Percentiles rank a stretch among this genome's conserved stretches.
Conservation (phyloP, 2,113 vertebrate genomes). For the Australoheros scitulus region DNA sequence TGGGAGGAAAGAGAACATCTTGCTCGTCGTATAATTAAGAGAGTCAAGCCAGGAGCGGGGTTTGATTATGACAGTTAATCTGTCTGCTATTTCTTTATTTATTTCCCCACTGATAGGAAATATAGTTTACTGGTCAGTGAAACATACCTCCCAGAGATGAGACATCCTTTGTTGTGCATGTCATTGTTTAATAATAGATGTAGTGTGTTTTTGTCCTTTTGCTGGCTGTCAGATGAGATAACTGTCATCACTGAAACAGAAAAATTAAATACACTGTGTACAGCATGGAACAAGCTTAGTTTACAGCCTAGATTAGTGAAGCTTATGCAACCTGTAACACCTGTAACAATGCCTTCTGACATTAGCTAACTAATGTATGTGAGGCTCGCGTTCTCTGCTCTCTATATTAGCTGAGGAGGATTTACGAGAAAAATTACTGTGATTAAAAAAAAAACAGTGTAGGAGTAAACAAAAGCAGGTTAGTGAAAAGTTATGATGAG, state of each 20-base stretch:
- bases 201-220: neutral
- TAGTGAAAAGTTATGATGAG: neutral
- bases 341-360: neutral
- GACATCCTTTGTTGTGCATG: slow-evolving; percentile 16
- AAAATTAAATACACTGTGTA: neutral
- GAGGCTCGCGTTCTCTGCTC: neutral
- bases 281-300: neutral
- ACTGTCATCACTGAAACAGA: neutral
- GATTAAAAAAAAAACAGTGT: neutral
- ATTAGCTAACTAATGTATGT: neutral
- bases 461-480: slow-evolving; percentile 5
- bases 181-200: slow-evolving; percentile 33
- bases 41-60: slow-evolving; percentile 39
- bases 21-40: slow-evolving; percentile 66
- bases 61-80: slow-evolving; percentile 64
- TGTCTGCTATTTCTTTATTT: slow-evolving; percentile 43
- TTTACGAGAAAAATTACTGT: neutral
- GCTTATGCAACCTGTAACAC: neutral
- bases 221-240: neutral
- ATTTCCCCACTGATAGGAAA: slow-evolving; percentile 44
- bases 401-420: neutral
- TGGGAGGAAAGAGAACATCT: slow-evolving; percentile 53
- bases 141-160: slow-evolving; percentile 13
- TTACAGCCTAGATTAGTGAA: neutral
- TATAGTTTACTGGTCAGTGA: slow-evolving; percentile 33